These are phyloP conservation scores for Cetonia aurata DNA, from an alignment of 2,888 invertebrate species.

Conservation along the genomic window DNA sequence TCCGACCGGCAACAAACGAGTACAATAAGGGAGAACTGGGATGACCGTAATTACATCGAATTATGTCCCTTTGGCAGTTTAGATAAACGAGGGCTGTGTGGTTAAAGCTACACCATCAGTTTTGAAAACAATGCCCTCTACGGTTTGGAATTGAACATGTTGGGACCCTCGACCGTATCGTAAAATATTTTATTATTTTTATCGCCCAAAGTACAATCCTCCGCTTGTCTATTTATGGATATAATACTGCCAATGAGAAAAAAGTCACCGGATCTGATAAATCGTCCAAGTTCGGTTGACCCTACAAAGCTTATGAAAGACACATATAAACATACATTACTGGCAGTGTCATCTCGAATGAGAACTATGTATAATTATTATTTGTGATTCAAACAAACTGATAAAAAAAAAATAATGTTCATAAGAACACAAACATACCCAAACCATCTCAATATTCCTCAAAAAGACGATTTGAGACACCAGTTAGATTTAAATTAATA, in stretches of 20 bases:
- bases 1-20: constrained; percentile 6
- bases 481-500: no score
- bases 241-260: background rate
- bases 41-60: constrained; percentile 39
- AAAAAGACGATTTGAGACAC: no score
- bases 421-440: no score
- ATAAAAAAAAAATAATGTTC: background rate
- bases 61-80: constrained; percentile 38
- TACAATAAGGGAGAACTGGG: constrained; percentile 30
- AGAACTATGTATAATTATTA: no score
- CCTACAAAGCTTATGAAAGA: no score
- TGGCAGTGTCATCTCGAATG: no score
- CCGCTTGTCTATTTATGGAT: constrained; percentile 19
- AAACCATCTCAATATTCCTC: no score
- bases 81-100: constrained; percentile 31
- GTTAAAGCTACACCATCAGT: constrained; percentile 17
- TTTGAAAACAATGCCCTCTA: constrained; percentile 5
- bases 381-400: background rate
- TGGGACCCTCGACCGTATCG: constrained; percentile 14
- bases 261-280: background rate
- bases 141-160: constrained; percentile 2
- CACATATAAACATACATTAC: no score
- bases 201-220: constrained; percentile 10
- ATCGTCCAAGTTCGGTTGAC: background rate
- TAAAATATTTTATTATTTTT: constrained; percentile 35